Base-by-base conservation (phyloP, 2,888 invertebrate species). In the Mechanitis messenoides region DNA sequence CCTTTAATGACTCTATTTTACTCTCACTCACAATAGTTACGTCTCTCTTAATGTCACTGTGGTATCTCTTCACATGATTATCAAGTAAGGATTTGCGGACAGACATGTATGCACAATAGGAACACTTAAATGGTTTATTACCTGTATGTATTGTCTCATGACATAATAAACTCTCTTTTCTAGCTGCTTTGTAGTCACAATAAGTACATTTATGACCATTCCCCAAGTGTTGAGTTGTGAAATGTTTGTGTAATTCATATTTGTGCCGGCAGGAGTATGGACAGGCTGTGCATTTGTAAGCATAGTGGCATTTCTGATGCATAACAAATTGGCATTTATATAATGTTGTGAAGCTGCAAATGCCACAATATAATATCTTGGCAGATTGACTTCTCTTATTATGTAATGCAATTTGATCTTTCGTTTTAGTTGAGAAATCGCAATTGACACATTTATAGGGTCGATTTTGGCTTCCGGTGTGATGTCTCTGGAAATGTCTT, bases 341-440 rank as follows among this genome's bases (percentile, higher is more conserved):
- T 0, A 65, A 61, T 0, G 85, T 81, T 0, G 70, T 65, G 45
- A 78, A 86, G 0, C 71, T 54, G 57, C 87, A 85, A 0, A 60
- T 61, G 2, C 65, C 63, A 55, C 87, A 87, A 0, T 9, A 58
- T 0, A 85, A 56, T 0, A 57, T 4, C 0, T 61, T 53, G 0
- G 75, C 73, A 0, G 80, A 77, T 9, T 74, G 69, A 55, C 84
- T 85, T 0, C 85, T 61, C 63, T 84, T 85, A n/a, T 79, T 83
- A 55, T 87, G 87, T 11, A 86, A 65, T 0, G 80, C 69, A 5
- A 86, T 84, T 50, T 85, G 83, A 12, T 87, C 87, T 68, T 84
- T 83, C 0, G 86, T 87, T 73, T 86, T 86, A 0, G 86, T 84
- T 0, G 81, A 77, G 47, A 85, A 87, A 35, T 82, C 83, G 56